Conservation (phyloP, 2,888 invertebrate genomes). For the Drosophila colorata region DNA sequence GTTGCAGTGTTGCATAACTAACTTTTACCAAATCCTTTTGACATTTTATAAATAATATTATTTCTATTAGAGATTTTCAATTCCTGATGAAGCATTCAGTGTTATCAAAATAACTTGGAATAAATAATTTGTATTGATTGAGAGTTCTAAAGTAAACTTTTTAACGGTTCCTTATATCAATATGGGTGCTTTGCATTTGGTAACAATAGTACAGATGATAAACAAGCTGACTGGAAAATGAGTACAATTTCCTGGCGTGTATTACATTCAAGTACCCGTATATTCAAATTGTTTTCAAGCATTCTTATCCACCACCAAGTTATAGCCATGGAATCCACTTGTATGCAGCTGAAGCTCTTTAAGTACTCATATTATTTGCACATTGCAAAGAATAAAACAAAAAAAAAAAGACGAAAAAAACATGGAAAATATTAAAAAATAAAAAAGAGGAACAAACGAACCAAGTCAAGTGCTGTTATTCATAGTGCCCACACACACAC, state of each 20-base stretch:
- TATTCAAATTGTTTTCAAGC: conserved; percentile 23
- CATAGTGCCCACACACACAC: conserved; percentile 56
- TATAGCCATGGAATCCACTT: conserved; percentile 16
- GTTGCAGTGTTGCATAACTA: conserved; percentile 7
- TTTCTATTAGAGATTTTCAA: too few species aligned
- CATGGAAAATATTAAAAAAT: conserved; percentile 21
- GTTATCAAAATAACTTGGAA: too few species aligned
- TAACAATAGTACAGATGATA: background rate
- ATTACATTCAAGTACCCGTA: background rate
- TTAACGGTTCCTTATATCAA: too few species aligned
- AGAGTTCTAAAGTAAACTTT: too few species aligned
- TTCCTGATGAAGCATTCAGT: too few species aligned
- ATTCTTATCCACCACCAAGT: conserved; percentile 16
- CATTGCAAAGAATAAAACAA: conserved; percentile 41
- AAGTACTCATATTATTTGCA: conserved; percentile 74
- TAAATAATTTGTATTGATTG: background rate
- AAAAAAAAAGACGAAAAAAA: conserved; percentile 27
- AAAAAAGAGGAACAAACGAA: conserved; percentile 51
- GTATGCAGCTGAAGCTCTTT: conserved; percentile 42
- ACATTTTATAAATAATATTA: too few species aligned
- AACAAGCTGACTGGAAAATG: background rate
- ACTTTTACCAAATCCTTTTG: too few species aligned
- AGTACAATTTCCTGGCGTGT: background rate
- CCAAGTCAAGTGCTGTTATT: conserved; percentile 77
- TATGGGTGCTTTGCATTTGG: background rate